phyloP scores from a whole-genome alignment of 2,888 invertebrate genomes.

The Drosophila paramelanica region DNA sequence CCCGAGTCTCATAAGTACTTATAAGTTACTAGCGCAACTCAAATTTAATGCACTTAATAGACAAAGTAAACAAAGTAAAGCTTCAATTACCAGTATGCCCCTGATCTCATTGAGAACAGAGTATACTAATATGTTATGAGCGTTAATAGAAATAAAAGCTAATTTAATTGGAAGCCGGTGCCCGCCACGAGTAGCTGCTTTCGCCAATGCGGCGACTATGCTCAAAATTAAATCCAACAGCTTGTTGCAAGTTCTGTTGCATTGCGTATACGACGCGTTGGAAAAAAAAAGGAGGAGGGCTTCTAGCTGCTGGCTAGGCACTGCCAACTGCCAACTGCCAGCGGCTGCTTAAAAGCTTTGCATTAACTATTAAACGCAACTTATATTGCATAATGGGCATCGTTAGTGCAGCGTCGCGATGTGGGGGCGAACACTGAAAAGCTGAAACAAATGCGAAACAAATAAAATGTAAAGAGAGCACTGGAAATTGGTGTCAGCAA shows the following conservation, averaged over 20 bases:
- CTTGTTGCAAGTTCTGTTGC: slow-evolving; percentile 39
- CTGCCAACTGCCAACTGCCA: slow-evolving; percentile 38
- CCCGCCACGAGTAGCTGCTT: slow-evolving; percentile 10
- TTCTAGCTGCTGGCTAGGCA: slow-evolving; percentile 12
- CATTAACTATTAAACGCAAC: slow-evolving; percentile 79
- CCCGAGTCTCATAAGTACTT: too few species aligned
- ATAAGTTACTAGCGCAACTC: too few species aligned
- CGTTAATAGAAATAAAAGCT: slow-evolving; percentile 72
- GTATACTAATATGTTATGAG: slow-evolving; percentile 51
- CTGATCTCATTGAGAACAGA: too few species aligned
- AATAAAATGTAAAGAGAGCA: slow-evolving; percentile 51
- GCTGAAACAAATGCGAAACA: slow-evolving; percentile 45
- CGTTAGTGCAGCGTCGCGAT: slow-evolving; percentile 20
- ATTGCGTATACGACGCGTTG: slow-evolving; percentile 60
- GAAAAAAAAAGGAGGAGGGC: slow-evolving; percentile 6
- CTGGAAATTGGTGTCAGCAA: slow-evolving; percentile 68
- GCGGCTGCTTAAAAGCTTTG: slow-evolving; percentile 78
- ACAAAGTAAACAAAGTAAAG: too few species aligned
- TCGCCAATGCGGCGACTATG: slow-evolving; percentile 29
- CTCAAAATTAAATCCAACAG: slow-evolving; percentile 63
- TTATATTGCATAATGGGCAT: slow-evolving; percentile 71
- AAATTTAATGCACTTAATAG: too few species aligned
- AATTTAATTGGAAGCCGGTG: slow-evolving; percentile 65
- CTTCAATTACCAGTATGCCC: not conserved
- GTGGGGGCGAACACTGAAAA: not conserved